Conservation (phyloP, 2,888 invertebrate species). For the Anagyrus pseudococci region DNA sequence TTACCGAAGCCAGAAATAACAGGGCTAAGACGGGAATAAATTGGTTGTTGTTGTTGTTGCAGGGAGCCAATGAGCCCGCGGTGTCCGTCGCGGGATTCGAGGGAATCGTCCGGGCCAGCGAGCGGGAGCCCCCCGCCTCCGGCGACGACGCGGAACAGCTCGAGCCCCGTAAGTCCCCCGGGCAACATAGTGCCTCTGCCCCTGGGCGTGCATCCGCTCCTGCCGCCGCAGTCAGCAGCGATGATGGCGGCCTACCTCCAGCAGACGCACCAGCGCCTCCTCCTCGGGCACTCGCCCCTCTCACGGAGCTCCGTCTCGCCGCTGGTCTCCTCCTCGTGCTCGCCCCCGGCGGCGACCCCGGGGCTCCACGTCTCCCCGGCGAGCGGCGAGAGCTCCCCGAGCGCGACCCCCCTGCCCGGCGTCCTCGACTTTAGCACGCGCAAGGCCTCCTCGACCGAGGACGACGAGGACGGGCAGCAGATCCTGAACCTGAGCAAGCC, state of each 20-base stretch:
- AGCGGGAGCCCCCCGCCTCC: conserved; percentile 75
- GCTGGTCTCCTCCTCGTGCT: conserved; percentile 73
- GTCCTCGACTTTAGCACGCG: conserved; percentile 86
- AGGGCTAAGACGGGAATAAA: too few relatives aligned
- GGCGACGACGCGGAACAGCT: conserved; percentile 64
- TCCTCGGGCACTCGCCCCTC: conserved; percentile 70
- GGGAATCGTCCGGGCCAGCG: conserved; percentile 70
- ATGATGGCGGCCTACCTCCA: conserved; percentile 78
- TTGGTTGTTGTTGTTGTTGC: conserved; percentile 66
- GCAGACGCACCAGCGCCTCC: conserved; percentile 76
- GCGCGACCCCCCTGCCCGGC: conserved; percentile 61
- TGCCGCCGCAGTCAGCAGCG: conserved; percentile 82
- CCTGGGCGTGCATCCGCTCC: conserved; percentile 70
- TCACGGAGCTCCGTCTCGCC: conserved; percentile 72
- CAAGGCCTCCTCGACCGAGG: conserved; percentile 64
- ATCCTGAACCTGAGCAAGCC: conserved; percentile 76
- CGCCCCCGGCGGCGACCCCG: conserved; percentile 66
- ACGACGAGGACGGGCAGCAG: conserved; percentile 72
- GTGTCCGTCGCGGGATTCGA: conserved; percentile 82
- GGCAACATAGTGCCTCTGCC: conserved; percentile 73
- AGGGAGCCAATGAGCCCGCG: conserved; percentile 80
- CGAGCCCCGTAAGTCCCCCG: conserved; percentile 70
- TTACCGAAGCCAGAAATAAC: too few relatives aligned
- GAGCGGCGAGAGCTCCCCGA: conserved; percentile 63
- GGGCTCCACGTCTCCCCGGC: conserved; percentile 67